phyloP scores from a whole-genome alignment of 2,113 vertebrate species.

The Trichechus manatus region DNA sequence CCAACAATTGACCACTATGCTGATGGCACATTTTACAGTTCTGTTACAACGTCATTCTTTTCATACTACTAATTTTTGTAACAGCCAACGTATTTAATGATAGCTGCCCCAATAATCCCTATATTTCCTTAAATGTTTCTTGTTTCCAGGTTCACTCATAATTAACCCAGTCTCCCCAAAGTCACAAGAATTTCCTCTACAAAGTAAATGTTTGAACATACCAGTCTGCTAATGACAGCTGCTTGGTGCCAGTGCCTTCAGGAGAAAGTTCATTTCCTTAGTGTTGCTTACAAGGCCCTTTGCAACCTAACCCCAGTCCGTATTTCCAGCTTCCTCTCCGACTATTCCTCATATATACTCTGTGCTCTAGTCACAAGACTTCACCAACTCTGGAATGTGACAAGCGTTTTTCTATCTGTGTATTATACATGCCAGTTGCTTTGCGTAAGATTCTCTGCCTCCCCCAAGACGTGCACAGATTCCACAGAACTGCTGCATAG shows the following conservation, averaged over 20 bases:
- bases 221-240: neutral
- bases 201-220: neutral
- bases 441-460: neutral
- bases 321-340: constrained; percentile 34
- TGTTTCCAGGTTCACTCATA: neutral
- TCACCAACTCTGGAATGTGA: neutral
- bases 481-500: no score
- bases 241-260: neutral
- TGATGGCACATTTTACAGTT: neutral
- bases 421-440: neutral
- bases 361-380: neutral
- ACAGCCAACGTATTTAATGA: neutral
- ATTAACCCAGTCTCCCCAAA: neutral
- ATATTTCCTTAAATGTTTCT: constrained; percentile 5
- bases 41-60: neutral
- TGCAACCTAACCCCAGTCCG: neutral
- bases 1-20: neutral
- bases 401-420: neutral
- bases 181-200: neutral
- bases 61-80: neutral
- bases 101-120: neutral
- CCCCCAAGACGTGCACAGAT: neutral
- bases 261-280: neutral
- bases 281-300: neutral
- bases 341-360: neutral